phyloP scores from a whole-genome alignment of 1,140 invertebrate species.

The Zophobas atratus region DNA sequence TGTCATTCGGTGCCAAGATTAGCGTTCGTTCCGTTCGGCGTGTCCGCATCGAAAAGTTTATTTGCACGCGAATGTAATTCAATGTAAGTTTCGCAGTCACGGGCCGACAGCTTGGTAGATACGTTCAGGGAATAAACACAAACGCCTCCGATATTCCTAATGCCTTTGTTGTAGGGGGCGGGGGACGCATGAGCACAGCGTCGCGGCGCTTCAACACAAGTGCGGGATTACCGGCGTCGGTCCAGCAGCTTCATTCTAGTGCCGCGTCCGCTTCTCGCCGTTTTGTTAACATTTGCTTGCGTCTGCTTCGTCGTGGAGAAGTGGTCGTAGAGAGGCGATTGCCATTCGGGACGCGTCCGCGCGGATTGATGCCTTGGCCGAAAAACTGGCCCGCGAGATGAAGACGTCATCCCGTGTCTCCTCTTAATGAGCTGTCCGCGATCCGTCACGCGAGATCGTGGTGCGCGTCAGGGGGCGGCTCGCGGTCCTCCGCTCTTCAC shows the following conservation, averaged over 20 bases:
- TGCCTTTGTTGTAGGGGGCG: conserved; percentile 64
- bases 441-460: conserved; percentile 19
- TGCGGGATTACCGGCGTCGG: conserved; percentile 66
- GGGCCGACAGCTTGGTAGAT: conserved; percentile 64
- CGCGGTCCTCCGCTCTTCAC: background rate
- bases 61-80: conserved; percentile 53
- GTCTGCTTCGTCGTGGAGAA: conserved; percentile 48
- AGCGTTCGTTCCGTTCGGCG: background rate
- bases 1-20: conserved; percentile 4
- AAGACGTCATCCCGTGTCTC: conserved; percentile 32
- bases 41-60: conserved; percentile 47
- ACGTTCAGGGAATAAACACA: conserved; percentile 67
- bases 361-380: conserved; percentile 36
- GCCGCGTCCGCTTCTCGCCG: conserved; percentile 60
- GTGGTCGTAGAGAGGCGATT: background rate
- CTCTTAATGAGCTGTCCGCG: background rate
- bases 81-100: conserved; percentile 60
- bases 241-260: conserved; percentile 65
- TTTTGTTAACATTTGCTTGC: conserved; percentile 56
- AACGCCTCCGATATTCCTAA: conserved; percentile 66
- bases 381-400: conserved; percentile 25
- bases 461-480: background rate
- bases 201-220: conserved; percentile 68
- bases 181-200: conserved; percentile 67
- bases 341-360: conserved; percentile 18